phyloP scores from a whole-genome alignment of 2,888 invertebrate genomes.

The Trimorus sp. region DNA sequence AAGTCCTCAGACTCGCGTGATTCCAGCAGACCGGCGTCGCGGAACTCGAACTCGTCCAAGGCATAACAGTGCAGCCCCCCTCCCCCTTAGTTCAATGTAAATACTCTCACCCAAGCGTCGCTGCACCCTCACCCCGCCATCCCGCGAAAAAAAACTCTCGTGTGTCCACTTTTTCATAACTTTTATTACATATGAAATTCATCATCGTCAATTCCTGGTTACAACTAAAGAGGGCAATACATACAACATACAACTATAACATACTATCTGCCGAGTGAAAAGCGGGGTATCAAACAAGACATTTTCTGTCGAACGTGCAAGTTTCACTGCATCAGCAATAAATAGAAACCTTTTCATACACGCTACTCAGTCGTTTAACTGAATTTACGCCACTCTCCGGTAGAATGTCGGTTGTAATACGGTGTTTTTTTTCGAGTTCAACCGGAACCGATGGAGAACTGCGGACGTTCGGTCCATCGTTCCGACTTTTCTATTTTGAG shows the following conservation, averaged over 20 bases:
- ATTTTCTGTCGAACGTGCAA: constrained; percentile 30
- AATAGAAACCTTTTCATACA: constrained; percentile 74
- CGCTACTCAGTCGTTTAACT: constrained; percentile 77
- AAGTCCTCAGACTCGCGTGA: constrained; percentile 73
- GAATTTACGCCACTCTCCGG: constrained; percentile 57
- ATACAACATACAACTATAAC: constrained; percentile 59
- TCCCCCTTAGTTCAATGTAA: constrained; percentile 46
- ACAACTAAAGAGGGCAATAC: constrained; percentile 54
- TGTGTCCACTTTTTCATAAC: constrained; percentile 44
- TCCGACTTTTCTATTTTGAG: constrained; percentile 2
- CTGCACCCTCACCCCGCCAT: background rate
- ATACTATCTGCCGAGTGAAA: constrained; percentile 49
- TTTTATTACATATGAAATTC: constrained; percentile 63
- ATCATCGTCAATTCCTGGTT: constrained; percentile 60
- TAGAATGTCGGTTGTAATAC: constrained; percentile 17
- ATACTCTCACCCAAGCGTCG: constrained; percentile 23
- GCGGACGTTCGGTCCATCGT: background rate
- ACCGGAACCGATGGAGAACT: too few species aligned
- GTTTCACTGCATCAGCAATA: constrained; percentile 71
- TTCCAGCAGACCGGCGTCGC: constrained; percentile 77
- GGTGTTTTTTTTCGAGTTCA: background rate
- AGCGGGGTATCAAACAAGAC: constrained; percentile 33
- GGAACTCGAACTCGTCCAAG: constrained; percentile 75
- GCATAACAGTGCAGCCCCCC: constrained; percentile 60
- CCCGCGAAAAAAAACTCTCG: background rate